These are phyloP conservation scores for Epinephelus moara DNA, from an alignment of 2,113 vertebrate species.

Conservation along the genomic window DNA sequence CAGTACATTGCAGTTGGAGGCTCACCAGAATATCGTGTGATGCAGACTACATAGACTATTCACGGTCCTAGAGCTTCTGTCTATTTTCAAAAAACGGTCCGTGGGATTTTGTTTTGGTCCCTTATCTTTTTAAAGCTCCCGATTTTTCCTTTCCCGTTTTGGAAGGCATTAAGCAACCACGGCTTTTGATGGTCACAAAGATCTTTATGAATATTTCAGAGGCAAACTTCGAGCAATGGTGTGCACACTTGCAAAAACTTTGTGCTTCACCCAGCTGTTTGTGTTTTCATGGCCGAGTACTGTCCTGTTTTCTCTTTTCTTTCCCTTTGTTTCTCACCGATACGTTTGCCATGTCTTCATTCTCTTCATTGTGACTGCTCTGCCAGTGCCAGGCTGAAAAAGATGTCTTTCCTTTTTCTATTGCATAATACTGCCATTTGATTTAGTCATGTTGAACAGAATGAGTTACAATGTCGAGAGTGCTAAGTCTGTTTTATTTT, in stretches of 20 bases:
- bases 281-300: constrained; percentile 53
- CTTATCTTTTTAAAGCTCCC: constrained; percentile 41
- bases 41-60: constrained; percentile 48
- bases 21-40: constrained; percentile 54
- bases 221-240: constrained; percentile 55
- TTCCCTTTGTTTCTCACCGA: constrained; percentile 4
- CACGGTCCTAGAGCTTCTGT: constrained; percentile 67
- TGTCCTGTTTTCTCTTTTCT: constrained; percentile 22
- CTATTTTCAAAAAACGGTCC: constrained; percentile 62
- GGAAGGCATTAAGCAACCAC: constrained; percentile 65
- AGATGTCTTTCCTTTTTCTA: constrained; percentile 78
- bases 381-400: constrained; percentile 65
- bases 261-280: constrained; percentile 59
- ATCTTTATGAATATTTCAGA: constrained; percentile 76
- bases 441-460: constrained; percentile 74
- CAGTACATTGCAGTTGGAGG: constrained; percentile 52
- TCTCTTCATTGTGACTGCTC: constrained; percentile 63
- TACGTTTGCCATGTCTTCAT: constrained; percentile 51
- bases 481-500: constrained; percentile 80
- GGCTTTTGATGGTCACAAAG: constrained; percentile 55
- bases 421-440: constrained; percentile 81
- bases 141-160: constrained; percentile 57
- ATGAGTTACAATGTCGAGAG: constrained; percentile 74
- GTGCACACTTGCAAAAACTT: constrained; percentile 62
- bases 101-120: constrained; percentile 57